Base-by-base conservation (phyloP, 1,140 invertebrate genomes). In the Dreissena polymorpha region DNA sequence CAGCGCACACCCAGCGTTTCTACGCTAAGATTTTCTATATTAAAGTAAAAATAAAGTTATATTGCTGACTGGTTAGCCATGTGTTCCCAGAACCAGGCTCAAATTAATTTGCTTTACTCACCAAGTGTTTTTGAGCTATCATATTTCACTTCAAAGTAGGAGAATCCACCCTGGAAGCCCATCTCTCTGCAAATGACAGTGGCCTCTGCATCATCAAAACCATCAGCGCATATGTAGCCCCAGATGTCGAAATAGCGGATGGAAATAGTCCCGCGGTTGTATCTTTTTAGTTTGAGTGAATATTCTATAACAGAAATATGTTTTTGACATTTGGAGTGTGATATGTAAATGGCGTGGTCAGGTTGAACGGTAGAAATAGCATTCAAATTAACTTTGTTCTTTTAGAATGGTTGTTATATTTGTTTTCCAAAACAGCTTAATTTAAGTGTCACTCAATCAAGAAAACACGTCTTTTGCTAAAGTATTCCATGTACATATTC, bases 151-250 rank as follows among this genome's bases (percentile, higher is more conserved):
- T 39, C 39, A 21, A 64, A 39, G 27, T 86, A 89, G 10, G 85
- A 74, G 57, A 85, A 79, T 55, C 88, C 88, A 14, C 86, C 87
- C 13, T 69, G 27, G 39, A 82, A 91, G 8, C 86, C 86, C 13
- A 83, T 83, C 70, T 89, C 82, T 68, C 85, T 83, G 81, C 91
- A 92, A 50, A 89, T 85, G 2, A 92, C 91, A 3, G 60, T 85
- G 14, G 90, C 91, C 29, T 87, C 90, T 10, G 82, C 87, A 67
- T 89, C 84, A 72, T 90, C 88, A 68, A 90, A 91, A 2, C 87
- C 87, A 68, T 90, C 87, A n/a, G 86, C 69, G 78, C 91, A 91
- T 10, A 92, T 86, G 64, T 74, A 74, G 63, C 84, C 77, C 84
- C 70, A 74, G 55, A 71, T 76, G 21, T 80, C 73, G 53, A 76